phyloP scores from a whole-genome alignment of 2,797 vertebrate genomes.

The Morelia viridis region DNA sequence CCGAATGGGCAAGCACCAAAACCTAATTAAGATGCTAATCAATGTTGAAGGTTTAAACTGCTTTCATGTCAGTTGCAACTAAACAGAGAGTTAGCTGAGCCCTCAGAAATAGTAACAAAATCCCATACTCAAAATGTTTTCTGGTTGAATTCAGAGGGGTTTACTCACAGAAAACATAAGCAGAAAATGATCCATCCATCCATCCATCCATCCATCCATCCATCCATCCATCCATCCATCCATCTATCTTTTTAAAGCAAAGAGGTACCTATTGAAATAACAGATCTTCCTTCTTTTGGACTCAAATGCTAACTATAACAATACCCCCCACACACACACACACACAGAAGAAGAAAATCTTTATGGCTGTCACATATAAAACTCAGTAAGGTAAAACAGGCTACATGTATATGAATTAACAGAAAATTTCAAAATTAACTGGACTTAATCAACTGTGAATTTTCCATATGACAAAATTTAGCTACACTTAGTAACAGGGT shows the following conservation, averaged over 20 bases:
- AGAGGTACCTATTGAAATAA: background rate
- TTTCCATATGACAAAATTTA: too few species aligned
- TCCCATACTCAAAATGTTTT: background rate
- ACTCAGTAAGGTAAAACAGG: background rate
- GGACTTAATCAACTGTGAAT: too few species aligned
- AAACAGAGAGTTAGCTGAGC: background rate
- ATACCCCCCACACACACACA: background rate
- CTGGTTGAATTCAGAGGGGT: background rate
- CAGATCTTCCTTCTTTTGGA: background rate
- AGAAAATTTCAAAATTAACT: too few species aligned
- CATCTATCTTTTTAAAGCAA: background rate
- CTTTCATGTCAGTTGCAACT: background rate
- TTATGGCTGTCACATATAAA: background rate
- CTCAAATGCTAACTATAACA: background rate
- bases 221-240: background rate
- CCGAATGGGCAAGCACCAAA: background rate
- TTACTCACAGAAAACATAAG: background rate
- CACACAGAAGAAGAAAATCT: background rate
- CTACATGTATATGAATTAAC: too few species aligned
- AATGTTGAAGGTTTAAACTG: conserved; percentile 13
- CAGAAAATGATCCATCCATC: background rate
- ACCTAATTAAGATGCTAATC: conserved; percentile 20
- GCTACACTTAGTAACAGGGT: background rate
- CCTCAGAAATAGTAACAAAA: conserved; percentile 12
- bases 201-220: too few species aligned